phyloP scores from a whole-genome alignment of 1,140 invertebrate genomes.

The Drosophila bocqueti region DNA sequence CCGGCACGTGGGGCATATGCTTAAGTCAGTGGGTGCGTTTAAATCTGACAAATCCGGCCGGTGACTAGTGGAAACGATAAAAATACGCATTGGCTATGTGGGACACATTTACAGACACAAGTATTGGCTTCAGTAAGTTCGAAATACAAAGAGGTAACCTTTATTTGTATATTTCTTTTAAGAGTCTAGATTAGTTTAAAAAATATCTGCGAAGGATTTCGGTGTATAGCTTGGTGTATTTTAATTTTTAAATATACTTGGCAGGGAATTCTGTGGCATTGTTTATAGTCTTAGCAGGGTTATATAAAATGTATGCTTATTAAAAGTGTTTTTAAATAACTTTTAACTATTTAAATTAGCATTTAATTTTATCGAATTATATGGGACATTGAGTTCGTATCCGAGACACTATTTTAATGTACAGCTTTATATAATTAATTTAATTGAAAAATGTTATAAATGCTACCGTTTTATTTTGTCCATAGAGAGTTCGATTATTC shows the following conservation, averaged over 20 bases:
- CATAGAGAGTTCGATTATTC: not conserved
- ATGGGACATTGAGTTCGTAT: not conserved
- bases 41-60: slow-evolving; percentile 12
- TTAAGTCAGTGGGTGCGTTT: slow-evolving; percentile 6
- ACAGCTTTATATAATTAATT: not conserved
- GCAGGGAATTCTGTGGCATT: not conserved
- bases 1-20: slow-evolving; percentile 22
- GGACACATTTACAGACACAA: not conserved
- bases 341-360: not conserved
- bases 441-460: not conserved
- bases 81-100: not conserved
- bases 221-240: not conserved
- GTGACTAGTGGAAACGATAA: slow-evolving; percentile 1
- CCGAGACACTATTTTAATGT: not conserved
- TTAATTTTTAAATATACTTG: not conserved
- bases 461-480: not conserved
- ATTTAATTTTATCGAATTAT: not conserved
- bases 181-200: not conserved
- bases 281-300: not conserved
- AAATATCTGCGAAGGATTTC: no score
- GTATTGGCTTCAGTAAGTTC: not conserved
- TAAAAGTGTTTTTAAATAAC: not conserved
- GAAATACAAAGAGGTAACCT: no score
- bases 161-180: not conserved
- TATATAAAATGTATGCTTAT: no score